A percentile compares a stretch with the other conserved stretches of the same genome.
phyloP scores from a whole-genome alignment of 37 sponge, comb jelly and placozoan genomes.

The Hexactinellida sp. region DNA sequence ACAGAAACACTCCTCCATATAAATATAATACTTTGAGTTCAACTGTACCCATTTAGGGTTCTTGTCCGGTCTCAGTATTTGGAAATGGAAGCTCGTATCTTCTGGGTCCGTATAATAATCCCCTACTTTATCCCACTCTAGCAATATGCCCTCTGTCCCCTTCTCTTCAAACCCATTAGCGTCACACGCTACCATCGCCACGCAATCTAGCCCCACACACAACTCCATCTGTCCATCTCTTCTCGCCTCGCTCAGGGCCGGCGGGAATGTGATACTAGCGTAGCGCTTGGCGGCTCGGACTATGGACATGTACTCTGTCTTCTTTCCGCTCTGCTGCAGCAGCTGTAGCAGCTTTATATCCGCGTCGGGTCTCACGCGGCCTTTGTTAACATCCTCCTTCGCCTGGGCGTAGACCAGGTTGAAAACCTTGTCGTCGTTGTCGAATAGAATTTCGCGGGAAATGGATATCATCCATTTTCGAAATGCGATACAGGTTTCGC shows the following conservation, averaged over 20 bases:
- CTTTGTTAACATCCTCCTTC: slow-evolving; percentile 40
- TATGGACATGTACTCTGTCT: slow-evolving; percentile 37
- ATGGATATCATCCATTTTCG: slow-evolving; percentile 68
- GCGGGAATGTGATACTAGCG: slow-evolving; percentile 68
- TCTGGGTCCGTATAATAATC: slow-evolving; percentile 2
- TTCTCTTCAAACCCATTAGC: slow-evolving; percentile 40
- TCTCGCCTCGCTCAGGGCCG: slow-evolving; percentile 74
- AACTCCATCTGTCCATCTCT: slow-evolving; percentile 82
- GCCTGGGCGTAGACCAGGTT: slow-evolving; percentile 65
- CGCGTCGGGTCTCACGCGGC: slow-evolving; percentile 22
- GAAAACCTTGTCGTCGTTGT: slow-evolving; percentile 21
- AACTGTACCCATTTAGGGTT: background rate
- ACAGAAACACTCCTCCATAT: background rate
- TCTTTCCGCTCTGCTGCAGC: background rate
- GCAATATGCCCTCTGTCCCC: background rate
- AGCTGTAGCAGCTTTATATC: slow-evolving; percentile 20
- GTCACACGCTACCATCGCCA: slow-evolving; percentile 56
- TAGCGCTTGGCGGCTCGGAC: slow-evolving; percentile 47
- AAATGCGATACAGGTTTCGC: slow-evolving; percentile 26
- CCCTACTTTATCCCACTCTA: slow-evolving; percentile 3
- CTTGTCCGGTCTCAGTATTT: background rate
- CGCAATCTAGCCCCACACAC: slow-evolving; percentile 20
- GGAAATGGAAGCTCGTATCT: background rate
- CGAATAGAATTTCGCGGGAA: slow-evolving; percentile 20
- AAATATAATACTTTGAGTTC: slow-evolving; percentile 3